Evolutionary conservation across 2,888 invertebrate species (phyloP), one percentile per base, ranked within the genome.

Genomic region (Plutella xylostella): DNA sequence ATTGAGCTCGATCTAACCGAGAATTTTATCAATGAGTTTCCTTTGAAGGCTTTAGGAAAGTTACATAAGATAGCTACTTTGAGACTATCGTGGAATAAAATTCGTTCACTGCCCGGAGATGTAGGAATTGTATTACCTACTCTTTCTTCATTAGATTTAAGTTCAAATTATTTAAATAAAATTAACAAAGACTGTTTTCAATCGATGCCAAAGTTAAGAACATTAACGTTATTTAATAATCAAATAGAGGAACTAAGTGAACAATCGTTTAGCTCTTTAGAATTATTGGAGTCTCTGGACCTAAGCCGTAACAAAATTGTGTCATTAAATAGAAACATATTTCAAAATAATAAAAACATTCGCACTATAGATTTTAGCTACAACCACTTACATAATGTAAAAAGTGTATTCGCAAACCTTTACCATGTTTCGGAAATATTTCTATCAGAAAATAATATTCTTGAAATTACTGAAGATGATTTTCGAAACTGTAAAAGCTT

Each of bases 261-360:
- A 56, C 89, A 91, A 61, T 90, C 92, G 12, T 96, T 97, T 71
- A 79, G 86, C 52, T 89, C 89, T 6, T 78, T 96, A 50, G 85
- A 80, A 44, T 88, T 90, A 56, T 79, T 97, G 45, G 93, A 94
- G 77, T 91, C 92, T 9, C 84, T 96, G 51, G 94, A 95, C 69
- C 87, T 97, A 61, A 94, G 94, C 62, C 91, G 93, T 69, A 97
- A 96, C 72, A 92, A 92, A 72, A 92, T 94, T 50, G 89, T 92
- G 15, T 87, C 86, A 52, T 80, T 96, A 49, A 90, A 91, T 55
- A 84, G 90, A 49, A 86, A 86, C 48, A 91, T 91, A 21, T 95
- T 96, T 72, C 88, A 89, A 55, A 87, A 85, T 57, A 94, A 94
- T 68, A 88, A 87, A 55, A 90, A 90, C 49, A 77, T 96, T 54